Conservation (phyloP, 64 coral and sea anemone species). For the Acropora tenuis region DNA sequence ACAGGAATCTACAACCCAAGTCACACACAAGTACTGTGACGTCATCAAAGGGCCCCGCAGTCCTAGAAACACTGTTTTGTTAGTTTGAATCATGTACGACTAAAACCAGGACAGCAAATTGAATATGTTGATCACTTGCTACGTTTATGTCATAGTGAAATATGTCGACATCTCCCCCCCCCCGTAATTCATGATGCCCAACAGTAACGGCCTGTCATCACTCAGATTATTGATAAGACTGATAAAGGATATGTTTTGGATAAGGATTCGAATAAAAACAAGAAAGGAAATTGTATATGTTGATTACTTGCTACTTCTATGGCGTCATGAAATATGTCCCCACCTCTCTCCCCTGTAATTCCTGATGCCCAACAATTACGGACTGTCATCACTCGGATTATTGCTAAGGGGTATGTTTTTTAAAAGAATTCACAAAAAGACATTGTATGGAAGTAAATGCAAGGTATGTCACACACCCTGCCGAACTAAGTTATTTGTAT, state of each 20-base stretch:
- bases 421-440: too few relatives aligned
- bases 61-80: conserved; percentile 10
- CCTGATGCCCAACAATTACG: too few relatives aligned
- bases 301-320: too few relatives aligned
- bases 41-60: neutral
- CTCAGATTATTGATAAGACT: neutral
- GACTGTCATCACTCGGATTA: too few relatives aligned
- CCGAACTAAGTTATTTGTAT: too few relatives aligned
- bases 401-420: too few relatives aligned
- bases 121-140: conserved; percentile 47
- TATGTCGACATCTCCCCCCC: neutral
- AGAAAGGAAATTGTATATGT: too few relatives aligned
- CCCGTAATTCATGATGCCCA: neutral
- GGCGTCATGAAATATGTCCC: too few relatives aligned
- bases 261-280: conserved; percentile 46
- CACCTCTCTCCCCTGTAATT: too few relatives aligned
- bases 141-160: conserved; percentile 43
- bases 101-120: conserved; percentile 28
- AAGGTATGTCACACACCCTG: conserved; percentile 65
- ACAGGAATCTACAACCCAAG: too few relatives aligned
- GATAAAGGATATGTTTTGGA: conserved; percentile 49
- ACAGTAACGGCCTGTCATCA: neutral
- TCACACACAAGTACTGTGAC: neutral
- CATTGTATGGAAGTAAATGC: conserved; percentile 72
- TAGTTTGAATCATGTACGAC: neutral